Conservation (phyloP, 2,797 vertebrate genomes). For the Dromococcyx pavoninus region DNA sequence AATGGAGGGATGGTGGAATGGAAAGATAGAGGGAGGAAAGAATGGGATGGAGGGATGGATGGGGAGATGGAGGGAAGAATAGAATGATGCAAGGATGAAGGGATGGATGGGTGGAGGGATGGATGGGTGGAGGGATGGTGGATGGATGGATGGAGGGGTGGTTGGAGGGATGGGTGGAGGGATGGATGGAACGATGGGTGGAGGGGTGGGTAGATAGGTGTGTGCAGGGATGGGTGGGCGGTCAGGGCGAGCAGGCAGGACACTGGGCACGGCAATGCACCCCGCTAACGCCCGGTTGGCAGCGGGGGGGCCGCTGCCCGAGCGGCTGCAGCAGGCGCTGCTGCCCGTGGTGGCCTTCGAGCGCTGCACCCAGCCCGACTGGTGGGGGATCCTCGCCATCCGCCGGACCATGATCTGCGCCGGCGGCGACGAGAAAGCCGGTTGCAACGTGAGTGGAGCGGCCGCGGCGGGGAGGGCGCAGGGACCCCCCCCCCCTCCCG, state of each 20-base stretch:
- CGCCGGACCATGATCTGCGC: constrained; percentile 75
- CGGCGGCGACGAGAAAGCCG: constrained; percentile 71
- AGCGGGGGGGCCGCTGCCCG: constrained; percentile 69
- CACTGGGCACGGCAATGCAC: fast-evolving
- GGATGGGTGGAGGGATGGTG: background rate
- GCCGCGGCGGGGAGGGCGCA: no score
- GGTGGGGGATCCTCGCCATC: constrained; percentile 73
- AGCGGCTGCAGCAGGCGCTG: constrained; percentile 74
- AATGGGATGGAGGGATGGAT: background rate
- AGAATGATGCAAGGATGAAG: no score
- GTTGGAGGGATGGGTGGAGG: background rate
- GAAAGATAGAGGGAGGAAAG: no score
- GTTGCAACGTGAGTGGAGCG: constrained; percentile 71
- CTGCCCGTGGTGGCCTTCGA: constrained; percentile 76
- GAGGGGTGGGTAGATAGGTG: background rate
- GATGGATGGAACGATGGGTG: no score
- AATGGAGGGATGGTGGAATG: background rate
- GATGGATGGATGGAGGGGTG: background rate
- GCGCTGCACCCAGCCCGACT: constrained; percentile 70
- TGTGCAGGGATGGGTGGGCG: no score
- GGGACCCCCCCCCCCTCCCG: fast-evolving
- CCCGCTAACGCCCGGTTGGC: background rate
- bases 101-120: background rate
- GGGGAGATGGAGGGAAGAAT: no score
- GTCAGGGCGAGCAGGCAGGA: background rate